These are phyloP conservation scores for Pseudobourletiella spinata DNA, from an alignment of 1,140 invertebrate genomes.

Conservation along the genomic window DNA sequence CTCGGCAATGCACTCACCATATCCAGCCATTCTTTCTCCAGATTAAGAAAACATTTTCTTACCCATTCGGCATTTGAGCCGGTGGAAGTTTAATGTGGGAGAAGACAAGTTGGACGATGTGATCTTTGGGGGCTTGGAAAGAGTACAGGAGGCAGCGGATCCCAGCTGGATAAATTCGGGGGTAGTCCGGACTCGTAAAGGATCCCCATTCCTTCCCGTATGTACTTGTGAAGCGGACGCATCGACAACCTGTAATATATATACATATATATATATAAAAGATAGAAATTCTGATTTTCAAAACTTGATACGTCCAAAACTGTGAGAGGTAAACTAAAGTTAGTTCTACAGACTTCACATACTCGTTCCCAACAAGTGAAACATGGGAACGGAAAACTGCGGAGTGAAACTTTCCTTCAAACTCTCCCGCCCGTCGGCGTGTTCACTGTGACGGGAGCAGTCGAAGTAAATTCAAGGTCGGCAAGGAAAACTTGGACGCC, in stretches of 20 bases:
- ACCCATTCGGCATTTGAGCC: too few species aligned
- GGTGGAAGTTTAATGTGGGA: constrained; percentile 39
- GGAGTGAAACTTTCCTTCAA: background rate
- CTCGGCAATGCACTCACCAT: too few species aligned
- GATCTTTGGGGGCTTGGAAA: constrained; percentile 62
- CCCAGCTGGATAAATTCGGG: constrained; percentile 59
- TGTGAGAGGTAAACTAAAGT: background rate
- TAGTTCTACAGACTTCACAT: background rate
- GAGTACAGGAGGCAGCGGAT: constrained; percentile 78
- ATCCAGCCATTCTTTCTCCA: too few species aligned
- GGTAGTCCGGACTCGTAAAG: constrained; percentile 74
- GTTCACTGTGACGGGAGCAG: too few species aligned
- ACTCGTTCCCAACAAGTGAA: background rate
- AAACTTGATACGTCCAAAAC: background rate
- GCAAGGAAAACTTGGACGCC: too few species aligned
- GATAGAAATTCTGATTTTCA: background rate
- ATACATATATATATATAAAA: constrained; percentile 5
- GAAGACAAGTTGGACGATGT: constrained; percentile 72
- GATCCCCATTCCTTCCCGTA: constrained; percentile 65
- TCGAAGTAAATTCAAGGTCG: too few species aligned
- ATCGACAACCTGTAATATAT: constrained; percentile 71
- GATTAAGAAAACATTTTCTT: too few species aligned
- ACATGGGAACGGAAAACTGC: background rate
- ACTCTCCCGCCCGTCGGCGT: too few species aligned
- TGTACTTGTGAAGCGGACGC: constrained; percentile 66